These are phyloP conservation scores for Castor canadensis DNA, from an alignment of 2,113 vertebrate genomes.

Conservation along the genomic window DNA sequence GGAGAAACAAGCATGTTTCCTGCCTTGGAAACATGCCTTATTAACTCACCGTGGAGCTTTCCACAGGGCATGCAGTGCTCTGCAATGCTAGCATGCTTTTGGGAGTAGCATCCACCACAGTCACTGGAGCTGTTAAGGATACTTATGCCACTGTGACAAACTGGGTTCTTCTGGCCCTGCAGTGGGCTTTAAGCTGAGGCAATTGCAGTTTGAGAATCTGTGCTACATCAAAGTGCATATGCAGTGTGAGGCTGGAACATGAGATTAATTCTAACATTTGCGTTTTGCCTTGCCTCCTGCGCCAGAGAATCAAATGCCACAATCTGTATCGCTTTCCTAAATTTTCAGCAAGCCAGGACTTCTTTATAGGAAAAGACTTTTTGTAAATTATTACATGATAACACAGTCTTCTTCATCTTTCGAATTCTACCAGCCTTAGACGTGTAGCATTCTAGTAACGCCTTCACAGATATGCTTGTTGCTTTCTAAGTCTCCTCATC, in stretches of 20 bases:
- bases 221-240: not conserved
- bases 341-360: constrained; percentile 1
- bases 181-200: not conserved
- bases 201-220: not conserved
- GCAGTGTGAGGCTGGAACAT: not conserved
- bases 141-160: not conserved
- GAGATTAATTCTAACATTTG: constrained; percentile 46
- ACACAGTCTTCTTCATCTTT: not conserved
- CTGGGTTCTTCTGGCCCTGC: not conserved
- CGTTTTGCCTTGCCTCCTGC: constrained; percentile 19
- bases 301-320: constrained; percentile 58
- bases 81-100: constrained; percentile 54
- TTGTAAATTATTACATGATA: not conserved
- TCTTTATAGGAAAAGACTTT: not conserved
- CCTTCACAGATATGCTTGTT: constrained; percentile 69
- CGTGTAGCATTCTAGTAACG: constrained; percentile 56
- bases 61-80: constrained; percentile 14
- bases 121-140: constrained; percentile 27
- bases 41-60: not conserved
- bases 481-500: constrained; percentile 62
- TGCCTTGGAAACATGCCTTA: not conserved
- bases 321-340: constrained; percentile 51
- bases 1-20: not conserved
- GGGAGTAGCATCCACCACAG: not conserved
- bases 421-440: not conserved